Evolutionary conservation across 1,140 invertebrate genomes (phyloP), one percentile per base, ranked within the genome.

Genomic region (Hypsibius dujardini): DNA sequence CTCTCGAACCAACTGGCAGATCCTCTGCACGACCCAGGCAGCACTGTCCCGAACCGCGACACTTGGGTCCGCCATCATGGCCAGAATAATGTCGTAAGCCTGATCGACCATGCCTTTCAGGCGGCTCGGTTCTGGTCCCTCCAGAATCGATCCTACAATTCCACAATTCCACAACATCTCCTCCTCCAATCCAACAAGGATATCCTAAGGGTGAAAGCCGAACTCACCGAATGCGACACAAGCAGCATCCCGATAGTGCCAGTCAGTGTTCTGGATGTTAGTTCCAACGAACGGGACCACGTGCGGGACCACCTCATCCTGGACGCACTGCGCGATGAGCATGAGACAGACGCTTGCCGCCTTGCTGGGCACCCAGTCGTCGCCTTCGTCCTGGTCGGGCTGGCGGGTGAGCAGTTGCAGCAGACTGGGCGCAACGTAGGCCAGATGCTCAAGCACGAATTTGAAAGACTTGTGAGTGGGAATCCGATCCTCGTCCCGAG

Each of bases 281-380:
- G 88, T 85, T 77, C 92, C 89, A 59, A 99, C 92, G 79, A 98
- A 99, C n/a, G 95, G 94, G 76, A 99, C 81, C 12, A 98, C 92
- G 80, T 88, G 87, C 1, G 86, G 87, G n/a, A 99, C 90, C 75
- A 99, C 95, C 76, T 88, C 89, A 80, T 98, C 92, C 80, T 96
- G 94, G 79, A 93, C 96, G 77, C 95, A 98, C 46, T 91, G 90
- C 46, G 96, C 89, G 73, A 99, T 82, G 15, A 99, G 82, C 92
- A 98, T 98, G 0, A 99, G 82, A 80, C 95, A 99, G n/a, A 99
- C 95, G 46, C 95, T 94, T 46, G 96, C 92, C 2, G 96, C 92
- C 83, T 99, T 99, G 73, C 92, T 90, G 2, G 96, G 96, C 82
- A 96, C 98, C 96, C 96, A 99, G 77, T 97, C 95, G 78, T 99